Percentiles rank a stretch among this genome's conserved stretches.
Conservation (phyloP, 2,113 vertebrate genomes). For the Strix uralensis region DNA sequence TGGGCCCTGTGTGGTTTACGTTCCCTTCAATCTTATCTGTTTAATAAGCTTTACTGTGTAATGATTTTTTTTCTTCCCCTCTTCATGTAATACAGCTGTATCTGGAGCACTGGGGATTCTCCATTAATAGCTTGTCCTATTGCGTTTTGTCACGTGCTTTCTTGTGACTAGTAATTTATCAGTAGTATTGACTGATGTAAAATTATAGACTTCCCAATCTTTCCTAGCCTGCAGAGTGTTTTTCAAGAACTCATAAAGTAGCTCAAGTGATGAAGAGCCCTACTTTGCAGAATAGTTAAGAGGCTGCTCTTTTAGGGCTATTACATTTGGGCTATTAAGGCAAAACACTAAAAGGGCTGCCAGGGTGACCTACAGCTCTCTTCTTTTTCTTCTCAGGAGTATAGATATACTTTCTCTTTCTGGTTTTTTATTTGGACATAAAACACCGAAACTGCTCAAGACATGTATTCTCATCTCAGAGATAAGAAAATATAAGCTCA, state of each 20-base stretch:
- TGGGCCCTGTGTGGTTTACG: background rate
- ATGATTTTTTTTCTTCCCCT: background rate
- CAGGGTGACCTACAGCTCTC: background rate
- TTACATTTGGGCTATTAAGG: constrained; percentile 27
- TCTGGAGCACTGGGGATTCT: background rate
- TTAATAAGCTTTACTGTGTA: constrained; percentile 52
- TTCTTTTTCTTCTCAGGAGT: background rate
- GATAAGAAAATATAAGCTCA: background rate
- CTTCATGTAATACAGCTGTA: background rate
- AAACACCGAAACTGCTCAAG: background rate
- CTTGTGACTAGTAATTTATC: constrained; percentile 42
- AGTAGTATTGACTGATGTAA: constrained; percentile 26
- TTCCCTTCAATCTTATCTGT: background rate
- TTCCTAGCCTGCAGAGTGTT: constrained; percentile 22
- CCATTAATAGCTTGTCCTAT: constrained; percentile 24
- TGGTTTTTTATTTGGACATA: background rate
- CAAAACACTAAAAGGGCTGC: background rate
- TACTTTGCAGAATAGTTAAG: background rate
- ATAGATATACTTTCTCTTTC: background rate
- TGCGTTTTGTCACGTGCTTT: constrained; percentile 28
- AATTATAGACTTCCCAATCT: constrained; percentile 52
- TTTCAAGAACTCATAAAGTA: constrained; percentile 50
- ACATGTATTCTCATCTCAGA: background rate
- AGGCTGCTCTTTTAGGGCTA: constrained; percentile 15
- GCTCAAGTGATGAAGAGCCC: constrained; percentile 16